Base-by-base conservation (phyloP, 2,888 invertebrate genomes). In the Gryllus longicercus region DNA sequence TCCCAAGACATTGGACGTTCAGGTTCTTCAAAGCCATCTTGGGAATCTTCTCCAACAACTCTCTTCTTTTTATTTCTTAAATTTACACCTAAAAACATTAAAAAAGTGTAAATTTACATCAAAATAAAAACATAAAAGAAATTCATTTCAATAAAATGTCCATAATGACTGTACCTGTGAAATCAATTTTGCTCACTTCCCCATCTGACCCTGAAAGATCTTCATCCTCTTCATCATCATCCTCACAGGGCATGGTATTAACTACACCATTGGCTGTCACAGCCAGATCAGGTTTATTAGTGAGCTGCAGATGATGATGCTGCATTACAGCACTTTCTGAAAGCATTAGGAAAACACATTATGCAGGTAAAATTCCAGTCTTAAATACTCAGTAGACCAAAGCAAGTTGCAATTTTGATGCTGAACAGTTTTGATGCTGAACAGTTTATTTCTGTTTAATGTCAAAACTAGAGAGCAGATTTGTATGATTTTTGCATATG, bases 1-100 rank as follows among this genome's bases (percentile, higher is more conserved):
- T 96, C 96, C 96, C 96, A 96, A 11, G 96, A 96, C 96, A 97
- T 97, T 78, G 96, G 96, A 79, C 96, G 88, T 83, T 89, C 89
- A n/a, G 88, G 88, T 79, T 87, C 87, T 81, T 85, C 82, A 82
- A 85, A 82, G 14, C 84, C 84, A 79, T 83, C 83, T 51, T 83
- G 82, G 16, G 84, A 83, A 79, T 85, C 86, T 79, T 88, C 80
- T 89, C 77, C 78, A 76, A 82, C 74, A 80, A 81, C 89, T 12
- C 91, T 90, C 8, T 90, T 88, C 77, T 90, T 90, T 85, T 92
- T 92, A 81, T 90, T 91, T 0, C 92, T 89, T 88, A 92, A 89
- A 85, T 91, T 92, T 21, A 92, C 92, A 86, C 91, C 84, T 79
- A 79, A 38, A 81, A 38, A 80, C 76, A 25, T 50, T 74, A 38